These are phyloP conservation scores for Ramphastos sulfuratus DNA, from an alignment of 2,113 vertebrate genomes.

Conservation along the genomic window DNA sequence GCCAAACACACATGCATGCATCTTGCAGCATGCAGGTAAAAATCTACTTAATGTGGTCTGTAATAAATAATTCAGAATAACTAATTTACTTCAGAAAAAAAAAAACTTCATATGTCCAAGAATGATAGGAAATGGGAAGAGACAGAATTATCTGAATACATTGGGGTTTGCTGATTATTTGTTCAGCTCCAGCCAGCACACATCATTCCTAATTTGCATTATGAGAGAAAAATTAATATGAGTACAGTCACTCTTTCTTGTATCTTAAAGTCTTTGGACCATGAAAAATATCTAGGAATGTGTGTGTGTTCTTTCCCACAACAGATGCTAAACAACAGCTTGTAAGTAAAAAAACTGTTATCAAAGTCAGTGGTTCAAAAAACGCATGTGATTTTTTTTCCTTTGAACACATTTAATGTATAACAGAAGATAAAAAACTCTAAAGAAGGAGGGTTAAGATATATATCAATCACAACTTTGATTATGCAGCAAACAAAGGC, in stretches of 20 bases:
- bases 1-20: background rate
- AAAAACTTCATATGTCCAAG: background rate
- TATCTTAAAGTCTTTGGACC: constrained; percentile 39
- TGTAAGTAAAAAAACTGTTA: constrained; percentile 59
- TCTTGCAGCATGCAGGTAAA: background rate
- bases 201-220: constrained; percentile 58
- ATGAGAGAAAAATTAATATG: constrained; percentile 50
- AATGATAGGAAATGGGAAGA: background rate
- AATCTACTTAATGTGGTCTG: background rate
- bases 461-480: constrained; percentile 48
- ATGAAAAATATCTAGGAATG: constrained; percentile 55
- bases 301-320: constrained; percentile 64
- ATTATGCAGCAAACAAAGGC: constrained; percentile 33
- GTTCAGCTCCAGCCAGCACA: constrained; percentile 41
- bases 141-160: constrained; percentile 24
- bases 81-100: constrained; percentile 4
- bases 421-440: constrained; percentile 46
- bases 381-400: constrained; percentile 19
- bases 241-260: constrained; percentile 41
- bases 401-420: constrained; percentile 47
- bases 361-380: constrained; percentile 69
- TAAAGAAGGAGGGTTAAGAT: constrained; percentile 21
- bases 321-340: constrained; percentile 72
- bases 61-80: constrained; percentile 28
- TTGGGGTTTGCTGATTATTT: constrained; percentile 45